A percentile compares a stretch with the other conserved stretches of the same genome.
Conservation (phyloP, 2,113 vertebrate species). For the Butastur rufipennis region DNA sequence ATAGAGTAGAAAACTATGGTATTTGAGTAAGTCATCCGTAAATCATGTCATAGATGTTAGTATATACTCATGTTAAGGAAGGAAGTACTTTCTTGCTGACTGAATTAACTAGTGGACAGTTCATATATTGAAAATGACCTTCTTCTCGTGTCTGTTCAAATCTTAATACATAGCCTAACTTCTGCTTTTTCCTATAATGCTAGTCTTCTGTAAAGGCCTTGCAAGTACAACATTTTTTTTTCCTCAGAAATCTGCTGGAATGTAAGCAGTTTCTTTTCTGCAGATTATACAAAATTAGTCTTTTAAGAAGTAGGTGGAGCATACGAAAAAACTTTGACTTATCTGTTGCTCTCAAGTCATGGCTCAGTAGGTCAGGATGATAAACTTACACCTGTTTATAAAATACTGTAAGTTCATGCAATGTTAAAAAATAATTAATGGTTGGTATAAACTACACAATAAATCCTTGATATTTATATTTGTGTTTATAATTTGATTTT, state of each 20-base stretch:
- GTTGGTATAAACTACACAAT: background rate
- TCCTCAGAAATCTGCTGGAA: background rate
- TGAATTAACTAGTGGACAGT: background rate
- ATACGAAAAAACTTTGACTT: background rate
- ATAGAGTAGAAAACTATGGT: background rate
- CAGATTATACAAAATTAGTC: background rate
- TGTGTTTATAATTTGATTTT: background rate
- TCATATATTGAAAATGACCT: background rate
- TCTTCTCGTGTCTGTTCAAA: background rate
- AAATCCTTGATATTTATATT: background rate
- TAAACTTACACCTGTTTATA: background rate
- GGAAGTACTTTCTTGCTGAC: background rate
- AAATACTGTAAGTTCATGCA: background rate
- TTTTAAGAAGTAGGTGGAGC: background rate
- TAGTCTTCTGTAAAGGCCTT: background rate
- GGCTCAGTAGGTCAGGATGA: background rate
- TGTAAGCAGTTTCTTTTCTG: background rate
- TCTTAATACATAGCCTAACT: background rate
- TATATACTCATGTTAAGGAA: background rate
- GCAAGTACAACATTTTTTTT: background rate
- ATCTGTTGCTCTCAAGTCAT: background rate
- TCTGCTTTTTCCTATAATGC: background rate
- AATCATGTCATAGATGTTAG: background rate
- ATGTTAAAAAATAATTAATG: background rate
- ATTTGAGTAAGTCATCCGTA: background rate